Percentiles rank a stretch among this genome's conserved stretches.
These are phyloP conservation scores for Clamator glandarius DNA, from an alignment of 2,797 vertebrate species.

Conservation along the genomic window DNA sequence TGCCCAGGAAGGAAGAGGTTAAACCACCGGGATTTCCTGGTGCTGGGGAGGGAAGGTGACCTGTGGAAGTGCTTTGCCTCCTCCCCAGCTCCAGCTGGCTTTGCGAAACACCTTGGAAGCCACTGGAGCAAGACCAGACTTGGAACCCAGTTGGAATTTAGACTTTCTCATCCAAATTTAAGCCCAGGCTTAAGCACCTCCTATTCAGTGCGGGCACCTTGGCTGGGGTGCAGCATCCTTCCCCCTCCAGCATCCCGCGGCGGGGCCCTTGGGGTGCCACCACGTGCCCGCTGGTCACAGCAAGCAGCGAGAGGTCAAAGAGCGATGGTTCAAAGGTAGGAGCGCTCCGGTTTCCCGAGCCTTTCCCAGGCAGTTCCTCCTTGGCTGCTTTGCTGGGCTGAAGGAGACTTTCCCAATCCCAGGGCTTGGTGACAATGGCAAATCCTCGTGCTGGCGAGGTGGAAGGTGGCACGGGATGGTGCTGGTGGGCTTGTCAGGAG, in stretches of 20 bases:
- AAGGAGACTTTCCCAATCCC: neutral
- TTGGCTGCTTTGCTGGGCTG: neutral
- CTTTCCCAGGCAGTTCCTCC: neutral
- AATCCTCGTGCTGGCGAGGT: neutral
- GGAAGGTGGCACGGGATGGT: neutral
- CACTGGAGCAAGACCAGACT: neutral
- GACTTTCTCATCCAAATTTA: neutral
- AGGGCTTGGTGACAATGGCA: no score
- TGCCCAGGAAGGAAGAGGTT: conserved; percentile 13
- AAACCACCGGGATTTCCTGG: neutral
- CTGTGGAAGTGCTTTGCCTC: neutral
- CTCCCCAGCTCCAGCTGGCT: neutral
- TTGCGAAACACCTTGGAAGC: neutral
- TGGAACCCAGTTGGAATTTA: neutral
- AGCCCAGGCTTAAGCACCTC: neutral
- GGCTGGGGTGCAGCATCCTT: neutral
- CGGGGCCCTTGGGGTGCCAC: neutral
- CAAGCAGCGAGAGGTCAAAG: neutral
- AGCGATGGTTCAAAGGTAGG: neutral
- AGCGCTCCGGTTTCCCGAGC: neutral
- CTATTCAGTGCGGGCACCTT: neutral
- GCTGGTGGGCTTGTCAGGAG: neutral
- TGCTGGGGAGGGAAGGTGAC: neutral
- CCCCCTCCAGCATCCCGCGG: accelerated
- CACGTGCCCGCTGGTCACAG: neutral